Evolutionary conservation across 2,113 vertebrate genomes (phyloP).

Genomic region (Microcebus murinus): DNA sequence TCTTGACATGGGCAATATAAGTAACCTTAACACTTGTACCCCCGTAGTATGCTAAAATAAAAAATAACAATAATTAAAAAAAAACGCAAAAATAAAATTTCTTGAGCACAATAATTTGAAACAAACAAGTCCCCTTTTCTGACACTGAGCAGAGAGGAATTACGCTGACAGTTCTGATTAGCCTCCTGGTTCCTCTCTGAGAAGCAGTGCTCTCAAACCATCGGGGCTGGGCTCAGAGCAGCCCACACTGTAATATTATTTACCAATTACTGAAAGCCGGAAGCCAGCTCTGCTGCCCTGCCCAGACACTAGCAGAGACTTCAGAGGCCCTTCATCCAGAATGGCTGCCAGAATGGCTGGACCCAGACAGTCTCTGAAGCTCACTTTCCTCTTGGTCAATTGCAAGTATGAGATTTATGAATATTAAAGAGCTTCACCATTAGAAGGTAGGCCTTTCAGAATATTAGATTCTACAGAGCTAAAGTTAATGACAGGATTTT

Average conservation of each 20-base stretch:
- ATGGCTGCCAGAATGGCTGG: neutral
- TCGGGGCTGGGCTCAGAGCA: neutral
- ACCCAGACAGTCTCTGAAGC: neutral
- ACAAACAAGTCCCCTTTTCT: neutral
- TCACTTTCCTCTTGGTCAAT: neutral
- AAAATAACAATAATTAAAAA: neutral
- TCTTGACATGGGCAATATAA: neutral
- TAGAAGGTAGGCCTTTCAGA: neutral
- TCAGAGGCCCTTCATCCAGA: neutral
- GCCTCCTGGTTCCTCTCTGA: neutral
- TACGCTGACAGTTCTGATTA: neutral
- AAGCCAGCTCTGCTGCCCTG: neutral
- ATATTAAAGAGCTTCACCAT: neutral
- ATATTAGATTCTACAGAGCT: neutral
- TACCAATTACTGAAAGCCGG: neutral
- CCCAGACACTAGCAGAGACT: neutral
- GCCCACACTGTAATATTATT: neutral
- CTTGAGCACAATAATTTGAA: neutral
- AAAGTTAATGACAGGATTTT: neutral
- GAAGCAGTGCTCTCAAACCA: neutral
- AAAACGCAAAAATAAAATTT: neutral
- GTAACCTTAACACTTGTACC: too few species aligned
- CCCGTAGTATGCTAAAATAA: too few species aligned
- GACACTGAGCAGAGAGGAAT: neutral
- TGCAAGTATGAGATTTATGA: neutral